A percentile compares a stretch with the other conserved stretches of the same genome.
phyloP scores from a whole-genome alignment of 1,140 invertebrate species.

The Pseudomyrmex cubaensis region DNA sequence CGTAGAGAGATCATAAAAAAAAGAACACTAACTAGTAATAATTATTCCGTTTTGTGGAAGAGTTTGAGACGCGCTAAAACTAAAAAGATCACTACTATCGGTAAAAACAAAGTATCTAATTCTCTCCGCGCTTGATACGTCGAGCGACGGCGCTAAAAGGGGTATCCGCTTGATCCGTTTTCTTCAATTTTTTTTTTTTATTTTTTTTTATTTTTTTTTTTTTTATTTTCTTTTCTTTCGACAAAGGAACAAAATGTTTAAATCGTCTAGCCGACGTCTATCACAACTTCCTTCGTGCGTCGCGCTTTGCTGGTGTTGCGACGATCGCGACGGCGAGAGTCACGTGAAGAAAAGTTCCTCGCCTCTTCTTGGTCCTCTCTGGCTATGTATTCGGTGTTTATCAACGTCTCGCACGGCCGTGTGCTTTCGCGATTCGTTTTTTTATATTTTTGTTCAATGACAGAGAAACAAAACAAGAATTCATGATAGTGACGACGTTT shows the following conservation, averaged over 20 bases:
- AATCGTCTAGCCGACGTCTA: slow-evolving; percentile 80
- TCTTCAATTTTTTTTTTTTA: slow-evolving; percentile 4
- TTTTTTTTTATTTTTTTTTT: slow-evolving; percentile 19
- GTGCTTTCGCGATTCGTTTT: background rate
- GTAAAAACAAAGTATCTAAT: slow-evolving; percentile 79
- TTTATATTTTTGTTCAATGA: slow-evolving; percentile 15
- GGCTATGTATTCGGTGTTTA: slow-evolving; percentile 10
- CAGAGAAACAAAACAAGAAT: slow-evolving; percentile 42
- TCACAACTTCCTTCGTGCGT: slow-evolving; percentile 78
- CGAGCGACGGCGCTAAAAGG: slow-evolving; percentile 62
- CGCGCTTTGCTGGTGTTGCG: slow-evolving; percentile 30
- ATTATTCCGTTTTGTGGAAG: slow-evolving; percentile 83
- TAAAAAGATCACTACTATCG: slow-evolving; percentile 81
- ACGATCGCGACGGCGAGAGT: slow-evolving; percentile 61
- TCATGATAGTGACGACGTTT: slow-evolving; percentile 46
- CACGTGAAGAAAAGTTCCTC: slow-evolving; percentile 41
- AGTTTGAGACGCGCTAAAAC: slow-evolving; percentile 80
- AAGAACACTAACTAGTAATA: slow-evolving; percentile 85
- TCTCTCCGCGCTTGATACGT: slow-evolving; percentile 52
- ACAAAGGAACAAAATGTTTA: slow-evolving; percentile 80
- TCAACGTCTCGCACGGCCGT: background rate
- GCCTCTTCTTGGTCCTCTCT: slow-evolving; percentile 54
- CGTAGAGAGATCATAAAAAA: slow-evolving; percentile 85
- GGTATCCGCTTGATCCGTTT: slow-evolving; percentile 74
- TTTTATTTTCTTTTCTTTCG: slow-evolving; percentile 46